Evolutionary conservation across 2,113 vertebrate genomes (phyloP).

Genomic region (Gavialis gangeticus): DNA sequence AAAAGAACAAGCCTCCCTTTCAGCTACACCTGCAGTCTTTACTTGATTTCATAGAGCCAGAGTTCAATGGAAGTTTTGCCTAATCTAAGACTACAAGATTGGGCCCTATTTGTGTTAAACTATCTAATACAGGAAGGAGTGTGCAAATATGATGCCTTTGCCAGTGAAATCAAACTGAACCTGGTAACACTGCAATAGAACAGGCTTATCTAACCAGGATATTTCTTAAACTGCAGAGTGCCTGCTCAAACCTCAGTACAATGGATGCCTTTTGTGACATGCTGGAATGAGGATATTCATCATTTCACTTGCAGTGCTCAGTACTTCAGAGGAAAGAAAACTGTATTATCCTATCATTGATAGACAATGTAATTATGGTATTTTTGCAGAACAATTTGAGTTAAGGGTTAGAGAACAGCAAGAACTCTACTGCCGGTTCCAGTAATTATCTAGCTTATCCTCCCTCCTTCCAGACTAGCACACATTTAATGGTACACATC

Average conservation of each 20-base stretch:
- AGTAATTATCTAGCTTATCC: background rate
- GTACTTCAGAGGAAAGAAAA: background rate
- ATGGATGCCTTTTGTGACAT: background rate
- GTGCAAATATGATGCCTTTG: background rate
- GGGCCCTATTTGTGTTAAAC: background rate
- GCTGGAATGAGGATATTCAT: background rate
- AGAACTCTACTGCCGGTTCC: fast-evolving
- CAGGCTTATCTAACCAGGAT: background rate
- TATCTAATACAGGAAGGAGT: background rate
- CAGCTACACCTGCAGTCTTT: background rate
- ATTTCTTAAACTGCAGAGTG: background rate
- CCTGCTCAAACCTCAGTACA: fast-evolving
- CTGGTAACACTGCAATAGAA: background rate
- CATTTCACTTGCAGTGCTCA: background rate
- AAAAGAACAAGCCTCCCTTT: background rate
- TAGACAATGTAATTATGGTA: background rate
- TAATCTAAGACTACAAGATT: background rate
- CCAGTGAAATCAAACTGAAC: background rate
- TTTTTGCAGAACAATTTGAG: background rate
- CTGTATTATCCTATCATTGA: background rate
- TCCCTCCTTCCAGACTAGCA: background rate
- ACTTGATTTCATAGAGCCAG: background rate
- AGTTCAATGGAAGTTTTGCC: background rate
- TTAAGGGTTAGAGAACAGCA: fast-evolving
- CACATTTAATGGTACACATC: background rate